Conservation (phyloP, 2,113 vertebrate species). For the Syngnathus scovelli region DNA sequence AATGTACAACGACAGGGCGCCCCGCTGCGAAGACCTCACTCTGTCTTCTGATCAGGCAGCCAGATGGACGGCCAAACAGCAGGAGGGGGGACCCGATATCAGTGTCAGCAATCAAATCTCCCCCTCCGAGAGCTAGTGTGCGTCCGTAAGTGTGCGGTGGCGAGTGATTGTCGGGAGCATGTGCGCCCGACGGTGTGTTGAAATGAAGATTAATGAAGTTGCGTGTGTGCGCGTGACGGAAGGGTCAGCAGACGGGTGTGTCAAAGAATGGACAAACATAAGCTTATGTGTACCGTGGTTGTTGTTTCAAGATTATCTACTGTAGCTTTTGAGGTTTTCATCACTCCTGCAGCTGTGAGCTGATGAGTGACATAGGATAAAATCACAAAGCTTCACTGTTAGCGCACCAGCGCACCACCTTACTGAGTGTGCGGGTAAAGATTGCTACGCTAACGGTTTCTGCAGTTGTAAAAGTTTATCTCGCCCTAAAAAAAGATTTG, state of each 20-base stretch:
- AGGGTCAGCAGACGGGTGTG: slow-evolving; percentile 38
- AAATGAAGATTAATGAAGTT: slow-evolving; percentile 72
- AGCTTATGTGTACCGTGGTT: slow-evolving; percentile 24
- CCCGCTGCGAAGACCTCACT: slow-evolving; percentile 56
- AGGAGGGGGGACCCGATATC: slow-evolving; percentile 57
- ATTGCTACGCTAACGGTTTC: too few relatives aligned
- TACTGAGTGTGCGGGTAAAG: not conserved
- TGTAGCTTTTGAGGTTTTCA: slow-evolving; percentile 45
- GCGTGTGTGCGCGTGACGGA: slow-evolving; percentile 31
- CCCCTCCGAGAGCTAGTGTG: slow-evolving; percentile 46
- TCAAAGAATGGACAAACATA: slow-evolving; percentile 37
- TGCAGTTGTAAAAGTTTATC: slow-evolving; percentile 34
- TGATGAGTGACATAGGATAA: slow-evolving; percentile 50
- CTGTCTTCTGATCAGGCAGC: slow-evolving; percentile 59
- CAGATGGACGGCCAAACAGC: slow-evolving; percentile 65
- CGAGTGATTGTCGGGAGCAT: slow-evolving; percentile 66
- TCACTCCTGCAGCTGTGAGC: slow-evolving; percentile 50
- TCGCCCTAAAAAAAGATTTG: slow-evolving; percentile 14
- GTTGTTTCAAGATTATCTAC: slow-evolving; percentile 20
- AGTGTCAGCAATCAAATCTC: slow-evolving; percentile 69
- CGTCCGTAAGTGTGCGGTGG: slow-evolving; percentile 38
- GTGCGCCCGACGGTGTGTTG: slow-evolving; percentile 67
- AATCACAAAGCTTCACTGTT: slow-evolving; percentile 28
- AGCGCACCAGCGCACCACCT: slow-evolving; percentile 36
- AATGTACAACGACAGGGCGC: slow-evolving; percentile 58